Base-by-base conservation (phyloP, 2,888 invertebrate genomes). In the Subacronicta megacephala region DNA sequence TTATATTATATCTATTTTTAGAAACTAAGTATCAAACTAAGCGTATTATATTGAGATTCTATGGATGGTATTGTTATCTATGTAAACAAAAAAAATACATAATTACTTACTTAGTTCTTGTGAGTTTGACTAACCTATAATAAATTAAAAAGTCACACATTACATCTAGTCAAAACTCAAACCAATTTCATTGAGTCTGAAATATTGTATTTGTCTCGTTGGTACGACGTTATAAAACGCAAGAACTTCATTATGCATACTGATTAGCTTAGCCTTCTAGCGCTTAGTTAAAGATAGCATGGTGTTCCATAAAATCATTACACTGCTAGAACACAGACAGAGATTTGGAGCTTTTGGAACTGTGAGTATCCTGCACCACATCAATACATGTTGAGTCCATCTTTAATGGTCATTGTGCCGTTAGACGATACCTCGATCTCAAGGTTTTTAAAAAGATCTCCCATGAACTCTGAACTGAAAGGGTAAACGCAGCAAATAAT, bases 301-400 rank as follows among this genome's bases (percentile, higher is more conserved):
- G 62, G 62, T 77, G 80, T 76, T 73, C 70, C 77, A 66, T 63
- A 72, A 71, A 75, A 81, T 68, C 67, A 71, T 80, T 78, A 80
- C 81, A 82, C 78, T 80, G 72, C 68, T 61, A 61, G 49, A 70
- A 63, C 60, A 51, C 33, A 33, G 23, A 46, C n/a, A n/a, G n/a
- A n/a, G n/a, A n/a, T n/a, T n/a, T n/a, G n/a, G n/a, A n/a, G n/a
- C n/a, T 40, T 52, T 35, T 18, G 17, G 17, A 51, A 38, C 43
- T 51, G 12, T 58, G 13, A 31, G 44, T 1, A 33, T n/a, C 43
- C 35, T 3, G 31, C 3, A 7, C n/a, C n/a, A n/a, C n/a, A n/a
- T n/a, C n/a, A n/a, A n/a, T n/a, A n/a, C n/a, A n/a, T 26, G 26
- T 51, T 58, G 4, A 2, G 2, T 26, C n/a, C 31, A 31, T 23